A percentile compares a stretch with the other conserved stretches of the same genome.
Conservation (phyloP, 2,888 invertebrate species). For the Tricholauxania praeusta region DNA sequence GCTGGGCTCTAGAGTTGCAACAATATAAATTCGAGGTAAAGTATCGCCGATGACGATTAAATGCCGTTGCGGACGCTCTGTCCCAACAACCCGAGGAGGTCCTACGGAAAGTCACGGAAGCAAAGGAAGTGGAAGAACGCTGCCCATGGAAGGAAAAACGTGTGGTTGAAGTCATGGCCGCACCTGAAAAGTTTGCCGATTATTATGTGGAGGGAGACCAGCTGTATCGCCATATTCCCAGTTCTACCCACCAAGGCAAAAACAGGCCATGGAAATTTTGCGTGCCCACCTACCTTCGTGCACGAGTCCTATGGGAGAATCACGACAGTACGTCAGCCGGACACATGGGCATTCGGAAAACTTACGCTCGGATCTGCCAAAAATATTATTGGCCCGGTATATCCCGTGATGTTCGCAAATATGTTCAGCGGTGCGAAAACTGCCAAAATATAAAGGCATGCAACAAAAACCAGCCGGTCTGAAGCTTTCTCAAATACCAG, state of each 20-base stretch:
- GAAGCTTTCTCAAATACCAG: background rate
- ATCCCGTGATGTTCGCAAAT: background rate
- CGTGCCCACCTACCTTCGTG: background rate
- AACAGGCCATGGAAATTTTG: background rate
- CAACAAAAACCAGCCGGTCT: background rate
- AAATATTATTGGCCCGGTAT: slow-evolving; percentile 1
- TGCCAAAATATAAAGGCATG: no score
- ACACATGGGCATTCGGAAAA: background rate
- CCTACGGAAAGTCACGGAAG: background rate
- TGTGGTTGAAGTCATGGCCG: background rate
- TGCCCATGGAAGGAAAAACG: background rate
- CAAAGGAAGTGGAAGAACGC: background rate
- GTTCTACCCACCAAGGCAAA: no score
- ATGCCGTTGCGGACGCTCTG: background rate
- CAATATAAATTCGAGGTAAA: background rate
- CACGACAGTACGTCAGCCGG: background rate
- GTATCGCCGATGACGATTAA: background rate
- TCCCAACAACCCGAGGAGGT: background rate
- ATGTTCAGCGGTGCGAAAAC: background rate
- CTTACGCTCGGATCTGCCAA: background rate
- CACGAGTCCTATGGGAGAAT: background rate
- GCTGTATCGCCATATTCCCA: no score
- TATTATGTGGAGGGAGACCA: no score
- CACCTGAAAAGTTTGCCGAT: background rate
- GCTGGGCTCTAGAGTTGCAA: slow-evolving; percentile 1